Evolutionary conservation across 2,113 vertebrate species (phyloP).

Genomic region (Anser cygnoides): DNA sequence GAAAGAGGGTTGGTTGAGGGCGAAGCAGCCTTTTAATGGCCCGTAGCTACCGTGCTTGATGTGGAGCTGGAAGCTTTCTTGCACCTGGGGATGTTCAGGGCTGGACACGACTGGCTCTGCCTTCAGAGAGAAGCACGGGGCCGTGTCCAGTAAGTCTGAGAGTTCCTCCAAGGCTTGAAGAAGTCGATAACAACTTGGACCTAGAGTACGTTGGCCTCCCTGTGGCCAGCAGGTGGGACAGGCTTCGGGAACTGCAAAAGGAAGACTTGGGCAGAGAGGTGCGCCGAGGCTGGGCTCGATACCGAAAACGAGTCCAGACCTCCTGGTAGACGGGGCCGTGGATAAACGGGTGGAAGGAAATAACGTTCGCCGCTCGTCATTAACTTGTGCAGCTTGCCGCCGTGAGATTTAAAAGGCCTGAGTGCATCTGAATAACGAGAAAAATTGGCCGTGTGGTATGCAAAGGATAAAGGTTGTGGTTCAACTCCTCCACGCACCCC

Average conservation of each 20-base stretch:
- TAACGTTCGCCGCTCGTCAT: not conserved
- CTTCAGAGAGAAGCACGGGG: not conserved
- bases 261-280: not conserved
- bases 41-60: fast-evolving
- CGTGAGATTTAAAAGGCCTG: not conserved
- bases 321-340: not conserved
- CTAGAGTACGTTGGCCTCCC: fast-evolving
- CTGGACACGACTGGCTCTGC: not conserved
- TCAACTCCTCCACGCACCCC: fast-evolving
- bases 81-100: fast-evolving
- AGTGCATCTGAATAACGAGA: not conserved
- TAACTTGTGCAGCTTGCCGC: not conserved
- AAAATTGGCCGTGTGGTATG: fast-evolving
- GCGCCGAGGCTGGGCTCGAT: not conserved
- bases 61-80: not conserved
- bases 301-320: not conserved
- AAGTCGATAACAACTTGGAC: not conserved
- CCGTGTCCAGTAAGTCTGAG: not conserved
- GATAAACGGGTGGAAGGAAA: not conserved
- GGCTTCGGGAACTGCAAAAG: not conserved
- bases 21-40: not conserved
- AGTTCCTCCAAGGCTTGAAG: not conserved
- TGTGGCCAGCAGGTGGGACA: not conserved
- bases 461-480: not conserved
- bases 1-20: not conserved